These are phyloP conservation scores for Physeter macrocephalus DNA, from an alignment of 2,113 vertebrate genomes.

Conservation along the genomic window DNA sequence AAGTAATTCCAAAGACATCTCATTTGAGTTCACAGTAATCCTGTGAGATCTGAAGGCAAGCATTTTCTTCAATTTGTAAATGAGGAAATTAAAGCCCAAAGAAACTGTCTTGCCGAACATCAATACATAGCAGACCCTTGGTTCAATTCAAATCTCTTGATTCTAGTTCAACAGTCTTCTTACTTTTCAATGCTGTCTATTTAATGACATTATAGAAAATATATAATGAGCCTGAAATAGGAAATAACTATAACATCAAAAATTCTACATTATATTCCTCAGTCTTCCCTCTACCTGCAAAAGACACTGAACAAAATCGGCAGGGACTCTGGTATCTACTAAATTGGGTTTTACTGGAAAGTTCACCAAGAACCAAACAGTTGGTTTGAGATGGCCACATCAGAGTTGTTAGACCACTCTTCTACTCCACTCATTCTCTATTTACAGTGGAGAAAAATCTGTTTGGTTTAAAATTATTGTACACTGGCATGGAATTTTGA, in stretches of 20 bases:
- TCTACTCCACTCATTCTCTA: background rate
- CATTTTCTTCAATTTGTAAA: slow-evolving; percentile 9
- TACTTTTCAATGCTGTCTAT: background rate
- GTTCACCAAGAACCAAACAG: background rate
- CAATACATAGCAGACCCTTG: background rate
- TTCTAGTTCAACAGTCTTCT: background rate
- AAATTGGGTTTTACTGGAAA: background rate
- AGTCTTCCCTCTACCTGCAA: background rate
- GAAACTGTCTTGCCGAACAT: background rate
- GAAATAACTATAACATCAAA: background rate
- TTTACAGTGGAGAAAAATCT: background rate
- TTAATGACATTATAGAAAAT: slow-evolving; percentile 19
- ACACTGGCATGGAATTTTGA: background rate
- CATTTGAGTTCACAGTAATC: slow-evolving; percentile 13
- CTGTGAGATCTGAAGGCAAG: background rate
- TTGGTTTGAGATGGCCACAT: background rate
- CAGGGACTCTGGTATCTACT: background rate
- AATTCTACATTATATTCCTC: background rate
- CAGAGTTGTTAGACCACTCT: background rate
- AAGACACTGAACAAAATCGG: background rate
- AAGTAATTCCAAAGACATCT: background rate
- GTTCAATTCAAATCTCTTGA: background rate
- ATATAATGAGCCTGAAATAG: background rate
- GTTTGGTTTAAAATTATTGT: slow-evolving; percentile 26
- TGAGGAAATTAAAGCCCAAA: slow-evolving; percentile 6